Percentiles rank a stretch among this genome's conserved stretches.
These are phyloP conservation scores for Acanthosepion lycidas DNA, from an alignment of 2,888 invertebrate species.

Conservation along the genomic window DNA sequence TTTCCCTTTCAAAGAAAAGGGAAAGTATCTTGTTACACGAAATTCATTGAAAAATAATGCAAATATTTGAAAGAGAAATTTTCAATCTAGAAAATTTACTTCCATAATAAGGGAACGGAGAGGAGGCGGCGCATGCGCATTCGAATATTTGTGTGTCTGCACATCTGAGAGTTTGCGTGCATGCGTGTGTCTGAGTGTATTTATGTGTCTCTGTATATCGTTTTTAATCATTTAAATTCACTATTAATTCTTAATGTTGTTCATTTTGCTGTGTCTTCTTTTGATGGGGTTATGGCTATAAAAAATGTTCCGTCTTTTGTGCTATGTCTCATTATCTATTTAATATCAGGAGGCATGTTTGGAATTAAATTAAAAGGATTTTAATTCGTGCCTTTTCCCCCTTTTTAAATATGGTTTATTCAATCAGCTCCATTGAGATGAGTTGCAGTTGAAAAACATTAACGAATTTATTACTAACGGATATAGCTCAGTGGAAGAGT, in stretches of 20 bases:
- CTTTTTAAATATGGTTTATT: slow-evolving; percentile 33
- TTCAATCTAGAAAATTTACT: not conserved
- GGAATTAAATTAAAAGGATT: slow-evolving; percentile 20
- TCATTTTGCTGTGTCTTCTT: not conserved
- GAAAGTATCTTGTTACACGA: not conserved
- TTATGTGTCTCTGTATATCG: not conserved
- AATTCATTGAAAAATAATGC: slow-evolving; percentile 6
- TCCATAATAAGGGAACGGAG: not conserved
- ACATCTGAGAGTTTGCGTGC: not conserved
- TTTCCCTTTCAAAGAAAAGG: not conserved
- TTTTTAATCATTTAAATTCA: not conserved
- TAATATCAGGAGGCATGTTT: not conserved
- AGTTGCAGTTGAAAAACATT: slow-evolving; percentile 33
- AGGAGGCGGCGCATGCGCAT: not conserved
- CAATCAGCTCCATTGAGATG: not conserved
- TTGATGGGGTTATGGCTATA: not conserved
- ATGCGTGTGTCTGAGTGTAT: not conserved
- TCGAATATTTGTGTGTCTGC: not conserved
- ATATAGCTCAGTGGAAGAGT: not conserved
- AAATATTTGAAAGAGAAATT: slow-evolving; percentile 8
- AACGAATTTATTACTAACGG: slow-evolving; percentile 33
- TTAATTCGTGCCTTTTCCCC: not conserved
- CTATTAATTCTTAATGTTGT: slow-evolving; percentile 10
- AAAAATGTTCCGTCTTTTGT: not conserved
- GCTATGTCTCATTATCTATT: not conserved